Evolutionary conservation across 2,888 invertebrate species (phyloP), one percentile per base, ranked within the genome.

Genomic region (Phymatocera aterrima): DNA sequence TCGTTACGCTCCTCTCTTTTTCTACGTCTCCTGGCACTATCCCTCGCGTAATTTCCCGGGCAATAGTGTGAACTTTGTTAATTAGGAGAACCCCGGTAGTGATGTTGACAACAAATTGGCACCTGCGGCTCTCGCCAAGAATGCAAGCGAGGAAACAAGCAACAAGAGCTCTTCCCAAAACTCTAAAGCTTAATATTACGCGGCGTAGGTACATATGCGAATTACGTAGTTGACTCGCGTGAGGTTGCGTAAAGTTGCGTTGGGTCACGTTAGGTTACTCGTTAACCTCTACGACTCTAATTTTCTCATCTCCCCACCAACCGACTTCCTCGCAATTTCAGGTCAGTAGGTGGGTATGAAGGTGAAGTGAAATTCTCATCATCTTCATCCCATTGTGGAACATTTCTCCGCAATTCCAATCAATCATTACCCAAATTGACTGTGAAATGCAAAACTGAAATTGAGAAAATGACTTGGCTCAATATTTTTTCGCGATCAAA

Each of bases 91-190:
- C 85, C 84, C 86, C 85, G 85, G 85, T 87, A 82, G 84, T 85
- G 87, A 88, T 87, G 85, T 85, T 82, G 83, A 85, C 84, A 86
- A 87, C 87, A 88, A 89, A 89, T 88, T 89, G 87, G 87, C 86
- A 87, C 84, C 86, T 83, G 81, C 83, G 84, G 85, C 83, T 85
- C 83, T 84, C 86, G 84, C 85, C 80, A 81, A 81, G 57, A 24
- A 57, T 72, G 72, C 72, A 72, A 43, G 68, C 68, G 6, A 43
- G 68, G 15, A 79, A 78, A 78, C 77, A 61, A 80, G 75, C 79
- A 46, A 24, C 54, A 28, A 54, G 31, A 57, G 57, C 60, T 10
- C 24, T 12, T 54, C 57, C 34, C 31, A 21, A 78, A 78, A 78
- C 78, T 78, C 74, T 3, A 34, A 21, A 60, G 60, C 60, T 74